A percentile compares a stretch with the other conserved stretches of the same genome.
phyloP scores from a whole-genome alignment of 2,888 invertebrate genomes.

The Rhopalosiphum nymphaeae region DNA sequence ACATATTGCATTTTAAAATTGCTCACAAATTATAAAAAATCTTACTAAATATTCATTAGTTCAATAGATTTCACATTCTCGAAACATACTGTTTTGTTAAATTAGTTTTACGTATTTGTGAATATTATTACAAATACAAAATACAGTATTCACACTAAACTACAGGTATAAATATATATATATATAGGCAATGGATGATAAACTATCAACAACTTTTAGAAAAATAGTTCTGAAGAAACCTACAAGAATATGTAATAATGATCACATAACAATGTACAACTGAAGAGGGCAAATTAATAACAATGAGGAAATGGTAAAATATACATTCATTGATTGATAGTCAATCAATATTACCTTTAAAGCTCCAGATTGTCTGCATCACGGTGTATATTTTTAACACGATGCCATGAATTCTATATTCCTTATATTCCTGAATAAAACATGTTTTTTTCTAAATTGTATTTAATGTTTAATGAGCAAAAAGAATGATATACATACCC shows the following conservation, averaged over 20 bases:
- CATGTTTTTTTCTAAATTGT: slow-evolving; percentile 48
- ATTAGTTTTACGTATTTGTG: neutral
- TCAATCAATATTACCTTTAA: slow-evolving; percentile 58
- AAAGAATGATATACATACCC: neutral
- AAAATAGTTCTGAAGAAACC: slow-evolving; percentile 31
- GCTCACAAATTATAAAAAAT: neutral
- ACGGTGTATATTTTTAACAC: slow-evolving; percentile 52
- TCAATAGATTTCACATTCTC: neutral
- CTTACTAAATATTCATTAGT: neutral
- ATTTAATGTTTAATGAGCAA: slow-evolving; percentile 10
- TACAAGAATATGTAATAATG: slow-evolving; percentile 45
- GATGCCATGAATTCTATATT: slow-evolving; percentile 57
- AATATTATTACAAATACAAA: slow-evolving; percentile 4
- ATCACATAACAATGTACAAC: slow-evolving; percentile 51
- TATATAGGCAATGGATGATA: slow-evolving; percentile 19
- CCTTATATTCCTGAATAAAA: slow-evolving; percentile 61
- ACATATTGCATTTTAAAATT: neutral
- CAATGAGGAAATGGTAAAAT: slow-evolving; percentile 52
- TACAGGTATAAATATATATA: slow-evolving; percentile 21
- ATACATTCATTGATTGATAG: slow-evolving; percentile 45
- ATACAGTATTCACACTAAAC: slow-evolving; percentile 1
- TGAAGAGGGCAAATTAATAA: slow-evolving; percentile 56
- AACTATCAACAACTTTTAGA: neutral
- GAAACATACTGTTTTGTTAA: slow-evolving; percentile 2
- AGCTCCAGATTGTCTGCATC: slow-evolving; percentile 59